Evolutionary conservation across 1,140 invertebrate genomes (phyloP).

Genomic region (Cydia pomonella): DNA sequence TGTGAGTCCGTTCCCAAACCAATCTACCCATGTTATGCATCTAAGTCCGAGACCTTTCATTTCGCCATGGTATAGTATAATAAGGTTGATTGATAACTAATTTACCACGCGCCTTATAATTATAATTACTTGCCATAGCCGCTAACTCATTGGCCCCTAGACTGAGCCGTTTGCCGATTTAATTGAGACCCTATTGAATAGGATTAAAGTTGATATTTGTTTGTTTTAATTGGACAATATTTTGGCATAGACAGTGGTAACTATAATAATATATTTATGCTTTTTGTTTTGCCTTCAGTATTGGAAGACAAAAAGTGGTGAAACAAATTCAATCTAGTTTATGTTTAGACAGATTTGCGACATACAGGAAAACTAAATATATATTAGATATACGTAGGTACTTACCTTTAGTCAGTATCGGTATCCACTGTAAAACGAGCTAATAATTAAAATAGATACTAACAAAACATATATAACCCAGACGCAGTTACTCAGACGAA

Average conservation of each 20-base stretch:
- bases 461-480: too few relatives aligned
- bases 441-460: too few relatives aligned
- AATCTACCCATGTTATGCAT: background rate
- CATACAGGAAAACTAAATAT: too few relatives aligned
- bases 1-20: too few relatives aligned
- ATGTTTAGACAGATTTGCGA: background rate
- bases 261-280: background rate
- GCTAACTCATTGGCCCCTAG: background rate
- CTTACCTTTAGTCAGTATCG: too few relatives aligned
- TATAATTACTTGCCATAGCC: slow-evolving; percentile 10
- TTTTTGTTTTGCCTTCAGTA: slow-evolving; percentile 7
- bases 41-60: slow-evolving; percentile 29
- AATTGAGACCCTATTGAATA: background rate
- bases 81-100: slow-evolving; percentile 22
- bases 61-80: slow-evolving; percentile 20
- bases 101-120: slow-evolving; percentile 7
- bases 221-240: background rate
- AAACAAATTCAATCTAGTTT: background rate
- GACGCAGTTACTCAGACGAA: too few relatives aligned
- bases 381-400: too few relatives aligned
- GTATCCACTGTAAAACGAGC: too few relatives aligned
- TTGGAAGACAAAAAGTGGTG: background rate
- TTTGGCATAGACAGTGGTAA: background rate
- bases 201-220: background rate
- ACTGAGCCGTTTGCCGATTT: background rate